Base-by-base conservation (phyloP, 1,140 invertebrate species). In the Cyrtorhinus lividipennis region DNA sequence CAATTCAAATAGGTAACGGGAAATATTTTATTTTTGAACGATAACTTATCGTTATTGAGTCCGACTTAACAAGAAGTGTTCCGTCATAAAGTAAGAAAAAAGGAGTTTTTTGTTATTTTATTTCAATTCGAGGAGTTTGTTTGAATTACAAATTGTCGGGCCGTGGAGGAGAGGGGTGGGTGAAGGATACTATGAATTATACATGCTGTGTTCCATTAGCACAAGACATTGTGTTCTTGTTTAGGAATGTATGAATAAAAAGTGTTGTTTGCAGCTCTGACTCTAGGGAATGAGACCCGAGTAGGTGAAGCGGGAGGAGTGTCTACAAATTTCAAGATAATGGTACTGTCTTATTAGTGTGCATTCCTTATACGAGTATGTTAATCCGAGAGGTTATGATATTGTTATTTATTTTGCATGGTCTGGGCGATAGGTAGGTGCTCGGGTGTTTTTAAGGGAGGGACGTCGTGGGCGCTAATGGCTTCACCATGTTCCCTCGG, bases 211-310 rank as follows among this genome's bases (percentile, higher is more conserved):
- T 53, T 53, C 48, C 48, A 53, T 53, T 53, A 53, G 48, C 48
- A 53, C 48, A 53, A 53, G 48, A 53, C 48, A 53, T 53, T 53
- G 48, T 53, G 48, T 53, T 53, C 48, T 53, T 53, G 48, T 53
- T 53, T 20, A 53, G 48, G 48, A 53, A 53, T 53, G 48, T 53
- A 53, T 53, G 48, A 53, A 53, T 53, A 53, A 53, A 53, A 53
- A 53, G 48, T 22, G 48, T 53, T 53, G 48, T 53, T 53, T 53
- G 10, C 48, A 12, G 20, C 18, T 22, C 8, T 22, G 48, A 53
- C 10, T 53, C 12, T 5, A 53, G 18, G n/a, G 48, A 53, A 53
- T 20, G 48, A 3, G 18, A 12, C 8, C 10, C 8, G 10, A 53
- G 20, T 13, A 53, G 5, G 48, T 10, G 48, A 20, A 5, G 48